These are phyloP conservation scores for Poeciliopsis retropinna DNA, from an alignment of 2,113 vertebrate species.

Conservation along the genomic window DNA sequence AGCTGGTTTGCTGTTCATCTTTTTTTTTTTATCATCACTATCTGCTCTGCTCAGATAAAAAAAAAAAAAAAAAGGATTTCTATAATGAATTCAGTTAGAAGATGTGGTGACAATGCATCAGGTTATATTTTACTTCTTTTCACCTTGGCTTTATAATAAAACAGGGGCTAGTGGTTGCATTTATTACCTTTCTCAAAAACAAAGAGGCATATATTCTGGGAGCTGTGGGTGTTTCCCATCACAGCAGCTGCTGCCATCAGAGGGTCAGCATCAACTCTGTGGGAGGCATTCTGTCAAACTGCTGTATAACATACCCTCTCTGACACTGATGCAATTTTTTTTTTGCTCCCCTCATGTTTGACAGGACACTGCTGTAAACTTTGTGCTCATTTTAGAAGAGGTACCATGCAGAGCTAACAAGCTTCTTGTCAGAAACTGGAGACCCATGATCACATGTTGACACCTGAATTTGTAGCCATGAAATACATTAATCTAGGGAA, in stretches of 20 bases:
- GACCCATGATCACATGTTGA: neutral
- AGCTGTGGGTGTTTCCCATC: conserved; percentile 14
- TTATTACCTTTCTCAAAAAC: conserved; percentile 2
- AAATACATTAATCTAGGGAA: neutral
- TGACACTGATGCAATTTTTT: neutral
- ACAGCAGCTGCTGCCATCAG: conserved; percentile 3
- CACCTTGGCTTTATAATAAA: neutral
- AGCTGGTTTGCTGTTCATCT: conserved; percentile 23
- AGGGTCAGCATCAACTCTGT: conserved; percentile 6
- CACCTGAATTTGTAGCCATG: neutral
- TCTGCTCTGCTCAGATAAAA: conserved; percentile 10
- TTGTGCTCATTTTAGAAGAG: neutral
- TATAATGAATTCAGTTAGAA: neutral
- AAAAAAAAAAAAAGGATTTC: neutral
- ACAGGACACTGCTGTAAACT: neutral
- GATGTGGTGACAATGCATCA: neutral
- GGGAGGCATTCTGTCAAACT: conserved; percentile 6
- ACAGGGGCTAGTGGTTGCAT: neutral
- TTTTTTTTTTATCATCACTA: conserved; percentile 27
- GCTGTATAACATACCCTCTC: neutral
- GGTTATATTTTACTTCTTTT: neutral
- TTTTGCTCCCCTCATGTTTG: neutral
- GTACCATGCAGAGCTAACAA: neutral
- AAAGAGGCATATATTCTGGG: neutral
- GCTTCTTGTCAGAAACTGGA: neutral